A percentile compares a stretch with the other conserved stretches of the same genome.
These are phyloP conservation scores for Tetrapedia diversipes DNA, from an alignment of 2,888 invertebrate species.

Conservation along the genomic window DNA sequence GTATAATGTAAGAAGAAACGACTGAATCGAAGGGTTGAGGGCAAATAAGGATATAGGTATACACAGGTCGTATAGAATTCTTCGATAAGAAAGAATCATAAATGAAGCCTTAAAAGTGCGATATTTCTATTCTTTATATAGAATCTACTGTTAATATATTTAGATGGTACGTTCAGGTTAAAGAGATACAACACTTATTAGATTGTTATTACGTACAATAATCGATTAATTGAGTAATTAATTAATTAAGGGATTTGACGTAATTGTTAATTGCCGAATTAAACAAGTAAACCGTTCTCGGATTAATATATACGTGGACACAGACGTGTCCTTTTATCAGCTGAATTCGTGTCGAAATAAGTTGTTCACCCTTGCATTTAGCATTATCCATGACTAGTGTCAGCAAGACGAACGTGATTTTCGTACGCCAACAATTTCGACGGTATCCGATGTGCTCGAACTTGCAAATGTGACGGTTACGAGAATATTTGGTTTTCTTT, in stretches of 20 bases:
- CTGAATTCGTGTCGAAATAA: conserved; percentile 44
- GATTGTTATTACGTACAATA: conserved; percentile 77
- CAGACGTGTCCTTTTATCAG: conserved; percentile 20
- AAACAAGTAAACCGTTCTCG: conserved; percentile 46
- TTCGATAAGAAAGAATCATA: conserved; percentile 50
- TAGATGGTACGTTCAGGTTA: conserved; percentile 61
- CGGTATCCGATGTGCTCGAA: background rate
- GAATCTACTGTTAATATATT: conserved; percentile 64
- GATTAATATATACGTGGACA: conserved; percentile 10
- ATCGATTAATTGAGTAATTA: conserved; percentile 69
- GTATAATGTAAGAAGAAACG: conserved; percentile 49
- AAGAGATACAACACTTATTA: conserved; percentile 71
- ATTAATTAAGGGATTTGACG: conserved; percentile 70
- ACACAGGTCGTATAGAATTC: conserved; percentile 4
- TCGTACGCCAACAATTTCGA: conserved; percentile 1
- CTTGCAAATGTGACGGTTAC: conserved; percentile 46
- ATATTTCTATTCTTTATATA: conserved; percentile 73
- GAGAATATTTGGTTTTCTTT: background rate
- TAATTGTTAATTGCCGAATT: conserved; percentile 63
- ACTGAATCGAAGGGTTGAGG: conserved; percentile 30
- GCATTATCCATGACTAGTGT: conserved; percentile 5
- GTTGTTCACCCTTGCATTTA: conserved; percentile 52
- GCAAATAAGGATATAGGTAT: background rate
- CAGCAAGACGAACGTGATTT: conserved; percentile 33
- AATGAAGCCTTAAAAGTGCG: conserved; percentile 71